Percentiles rank a stretch among this genome's conserved stretches.
Evolutionary conservation across 2,797 vertebrate genomes (phyloP).

Genomic region (Pseudomugil gertrudae): DNA sequence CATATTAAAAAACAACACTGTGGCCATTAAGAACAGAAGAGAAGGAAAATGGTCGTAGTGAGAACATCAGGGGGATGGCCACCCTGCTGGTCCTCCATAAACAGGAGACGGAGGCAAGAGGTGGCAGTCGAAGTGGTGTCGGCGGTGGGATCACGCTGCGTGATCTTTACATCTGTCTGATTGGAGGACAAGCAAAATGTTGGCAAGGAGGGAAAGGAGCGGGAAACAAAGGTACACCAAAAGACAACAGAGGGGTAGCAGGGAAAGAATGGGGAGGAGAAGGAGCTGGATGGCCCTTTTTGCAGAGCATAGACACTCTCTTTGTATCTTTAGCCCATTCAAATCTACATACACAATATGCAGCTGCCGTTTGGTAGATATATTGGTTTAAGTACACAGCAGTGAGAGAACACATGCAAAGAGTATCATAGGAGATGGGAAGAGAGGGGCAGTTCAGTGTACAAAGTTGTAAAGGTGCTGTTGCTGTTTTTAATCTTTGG

Average conservation of each 20-base stretch:
- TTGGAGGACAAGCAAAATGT: conserved; percentile 69
- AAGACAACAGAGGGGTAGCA: conserved; percentile 37
- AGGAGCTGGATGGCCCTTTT: conserved; percentile 75
- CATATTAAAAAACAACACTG: conserved; percentile 72
- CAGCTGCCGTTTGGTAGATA: conserved; percentile 85
- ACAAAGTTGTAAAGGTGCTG: conserved; percentile 80
- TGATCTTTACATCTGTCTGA: conserved; percentile 73
- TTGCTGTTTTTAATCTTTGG: conserved; percentile 84
- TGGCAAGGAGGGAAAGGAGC: conserved; percentile 46
- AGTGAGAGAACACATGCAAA: conserved; percentile 86
- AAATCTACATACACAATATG: conserved; percentile 84
- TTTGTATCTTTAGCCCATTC: conserved; percentile 79
- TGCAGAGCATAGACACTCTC: conserved; percentile 77
- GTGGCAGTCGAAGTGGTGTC: conserved; percentile 71
- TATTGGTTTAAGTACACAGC: conserved; percentile 85
- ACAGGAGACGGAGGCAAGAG: conserved; percentile 63
- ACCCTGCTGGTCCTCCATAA: conserved; percentile 63
- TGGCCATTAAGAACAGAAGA: conserved; percentile 59
- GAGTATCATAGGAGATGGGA: conserved; percentile 80
- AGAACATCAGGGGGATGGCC: conserved; percentile 52
- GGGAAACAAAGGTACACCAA: conserved; percentile 51
- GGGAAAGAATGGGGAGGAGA: conserved; percentile 27
- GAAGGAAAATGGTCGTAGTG: conserved; percentile 49
- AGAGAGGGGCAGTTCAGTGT: conserved; percentile 58
- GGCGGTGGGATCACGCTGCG: conserved; percentile 67